phyloP scores from a whole-genome alignment of 2,797 vertebrate species.

The Margarornis squamiger region DNA sequence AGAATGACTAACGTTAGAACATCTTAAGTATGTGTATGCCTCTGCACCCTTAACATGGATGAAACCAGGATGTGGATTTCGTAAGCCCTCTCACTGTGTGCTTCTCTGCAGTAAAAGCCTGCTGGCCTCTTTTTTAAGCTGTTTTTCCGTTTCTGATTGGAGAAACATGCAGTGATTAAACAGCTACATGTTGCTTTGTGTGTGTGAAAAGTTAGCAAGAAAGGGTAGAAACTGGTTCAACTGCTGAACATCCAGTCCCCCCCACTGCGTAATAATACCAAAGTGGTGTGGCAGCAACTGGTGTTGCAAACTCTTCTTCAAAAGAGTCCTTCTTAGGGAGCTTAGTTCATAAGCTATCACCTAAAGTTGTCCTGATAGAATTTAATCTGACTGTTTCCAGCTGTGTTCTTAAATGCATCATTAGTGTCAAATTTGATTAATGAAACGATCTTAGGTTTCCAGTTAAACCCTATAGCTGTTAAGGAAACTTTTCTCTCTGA shows the following conservation, averaged over 20 bases:
- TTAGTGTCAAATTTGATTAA: not conserved
- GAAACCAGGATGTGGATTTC: not conserved
- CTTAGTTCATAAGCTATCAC: not conserved
- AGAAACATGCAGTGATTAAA: not conserved
- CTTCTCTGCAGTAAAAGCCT: not conserved
- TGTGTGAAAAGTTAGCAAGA: not conserved
- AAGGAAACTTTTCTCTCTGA: not conserved
- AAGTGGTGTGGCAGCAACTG: not conserved
- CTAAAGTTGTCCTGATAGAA: not conserved
- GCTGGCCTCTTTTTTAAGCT: not conserved
- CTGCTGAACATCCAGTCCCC: not conserved
- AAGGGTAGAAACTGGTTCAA: not conserved
- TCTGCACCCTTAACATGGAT: not conserved
- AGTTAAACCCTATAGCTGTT: not conserved
- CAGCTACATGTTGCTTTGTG: not conserved
- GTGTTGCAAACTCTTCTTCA: not conserved
- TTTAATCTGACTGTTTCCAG: not conserved
- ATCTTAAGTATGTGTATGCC: not conserved
- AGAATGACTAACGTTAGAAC: not conserved
- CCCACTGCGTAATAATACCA: rapidly evolving
- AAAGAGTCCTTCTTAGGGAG: not conserved
- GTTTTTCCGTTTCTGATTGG: not conserved
- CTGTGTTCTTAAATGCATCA: not conserved
- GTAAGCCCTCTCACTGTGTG: not conserved
- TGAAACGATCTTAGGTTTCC: not conserved